These are phyloP conservation scores for Channa maculata DNA, from an alignment of 2,113 vertebrate genomes.

Conservation along the genomic window DNA sequence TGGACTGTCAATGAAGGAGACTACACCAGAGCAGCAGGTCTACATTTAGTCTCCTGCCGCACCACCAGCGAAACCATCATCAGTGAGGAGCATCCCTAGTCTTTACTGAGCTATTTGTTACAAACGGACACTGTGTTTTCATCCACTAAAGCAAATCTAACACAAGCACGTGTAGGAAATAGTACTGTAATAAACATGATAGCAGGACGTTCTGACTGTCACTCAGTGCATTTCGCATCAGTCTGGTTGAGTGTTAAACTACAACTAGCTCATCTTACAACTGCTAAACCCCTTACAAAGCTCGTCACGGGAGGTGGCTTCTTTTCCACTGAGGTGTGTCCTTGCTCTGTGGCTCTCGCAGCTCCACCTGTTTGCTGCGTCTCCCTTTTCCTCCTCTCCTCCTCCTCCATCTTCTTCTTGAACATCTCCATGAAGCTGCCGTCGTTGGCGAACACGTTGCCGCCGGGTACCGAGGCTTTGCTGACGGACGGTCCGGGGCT, in stretches of 20 bases:
- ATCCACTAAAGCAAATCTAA: too few relatives aligned
- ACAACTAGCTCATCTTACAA: slow-evolving; percentile 74
- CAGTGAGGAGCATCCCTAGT: slow-evolving; percentile 47
- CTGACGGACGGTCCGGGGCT: slow-evolving; percentile 57
- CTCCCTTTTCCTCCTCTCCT: slow-evolving; percentile 76
- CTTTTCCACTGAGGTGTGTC: slow-evolving; percentile 79
- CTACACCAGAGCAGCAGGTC: slow-evolving; percentile 85
- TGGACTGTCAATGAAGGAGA: slow-evolving; percentile 86
- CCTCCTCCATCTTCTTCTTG: slow-evolving; percentile 90
- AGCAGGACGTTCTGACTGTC: slow-evolving; percentile 7
- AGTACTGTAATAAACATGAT: not conserved
- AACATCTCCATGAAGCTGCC: slow-evolving; percentile 97
- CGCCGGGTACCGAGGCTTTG: slow-evolving; percentile 55
- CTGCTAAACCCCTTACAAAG: slow-evolving; percentile 86
- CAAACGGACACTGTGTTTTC: not conserved
- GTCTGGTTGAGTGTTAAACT: slow-evolving; percentile 38
- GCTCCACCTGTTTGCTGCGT: slow-evolving; percentile 61
- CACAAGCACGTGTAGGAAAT: slow-evolving; percentile 3
- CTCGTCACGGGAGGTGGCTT: slow-evolving; percentile 82
- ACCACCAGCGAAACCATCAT: slow-evolving; percentile 65
- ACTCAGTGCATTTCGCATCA: slow-evolving; percentile 20
- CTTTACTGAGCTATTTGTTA: slow-evolving; percentile 40
- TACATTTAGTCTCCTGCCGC: slow-evolving; percentile 70
- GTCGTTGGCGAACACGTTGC: slow-evolving; percentile 94
- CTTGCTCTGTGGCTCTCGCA: slow-evolving; percentile 62